phyloP scores from a whole-genome alignment of 1,140 invertebrate species.

The Drosophila leontia region DNA sequence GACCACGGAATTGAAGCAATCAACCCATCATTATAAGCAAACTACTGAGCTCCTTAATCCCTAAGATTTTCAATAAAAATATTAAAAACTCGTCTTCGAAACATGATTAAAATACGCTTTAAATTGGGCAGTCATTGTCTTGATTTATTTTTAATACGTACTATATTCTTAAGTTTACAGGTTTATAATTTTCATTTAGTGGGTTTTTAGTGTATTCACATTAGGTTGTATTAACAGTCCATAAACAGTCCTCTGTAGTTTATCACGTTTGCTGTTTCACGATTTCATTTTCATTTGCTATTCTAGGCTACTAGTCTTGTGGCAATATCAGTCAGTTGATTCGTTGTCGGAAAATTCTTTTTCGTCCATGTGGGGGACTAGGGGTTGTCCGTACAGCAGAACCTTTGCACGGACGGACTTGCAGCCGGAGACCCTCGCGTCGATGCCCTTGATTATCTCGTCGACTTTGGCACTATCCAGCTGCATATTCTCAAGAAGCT shows the following conservation, averaged over 20 bases:
- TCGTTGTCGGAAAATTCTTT: background rate
- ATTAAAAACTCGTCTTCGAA: too few relatives aligned
- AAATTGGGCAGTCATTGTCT: too few relatives aligned
- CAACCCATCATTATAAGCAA: too few relatives aligned
- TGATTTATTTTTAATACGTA: background rate
- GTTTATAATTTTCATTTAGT: background rate
- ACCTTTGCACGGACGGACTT: conserved; percentile 8
- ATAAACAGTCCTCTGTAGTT: background rate
- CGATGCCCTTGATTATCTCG: conserved; percentile 2
- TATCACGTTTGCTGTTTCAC: background rate
- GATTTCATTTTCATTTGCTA: background rate
- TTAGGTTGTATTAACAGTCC: too few relatives aligned
- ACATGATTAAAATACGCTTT: too few relatives aligned
- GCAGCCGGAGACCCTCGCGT: conserved; percentile 1
- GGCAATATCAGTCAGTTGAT: background rate
- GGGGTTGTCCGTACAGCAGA: background rate
- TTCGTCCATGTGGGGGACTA: background rate
- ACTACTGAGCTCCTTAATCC: too few relatives aligned
- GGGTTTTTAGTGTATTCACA: background rate
- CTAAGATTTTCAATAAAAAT: too few relatives aligned
- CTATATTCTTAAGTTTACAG: background rate
- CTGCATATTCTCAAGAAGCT: background rate
- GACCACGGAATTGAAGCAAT: too few relatives aligned
- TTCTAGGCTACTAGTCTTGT: background rate
- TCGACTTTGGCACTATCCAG: background rate